Conservation (phyloP, 2,888 invertebrate species). For the Sinelater perroti region DNA sequence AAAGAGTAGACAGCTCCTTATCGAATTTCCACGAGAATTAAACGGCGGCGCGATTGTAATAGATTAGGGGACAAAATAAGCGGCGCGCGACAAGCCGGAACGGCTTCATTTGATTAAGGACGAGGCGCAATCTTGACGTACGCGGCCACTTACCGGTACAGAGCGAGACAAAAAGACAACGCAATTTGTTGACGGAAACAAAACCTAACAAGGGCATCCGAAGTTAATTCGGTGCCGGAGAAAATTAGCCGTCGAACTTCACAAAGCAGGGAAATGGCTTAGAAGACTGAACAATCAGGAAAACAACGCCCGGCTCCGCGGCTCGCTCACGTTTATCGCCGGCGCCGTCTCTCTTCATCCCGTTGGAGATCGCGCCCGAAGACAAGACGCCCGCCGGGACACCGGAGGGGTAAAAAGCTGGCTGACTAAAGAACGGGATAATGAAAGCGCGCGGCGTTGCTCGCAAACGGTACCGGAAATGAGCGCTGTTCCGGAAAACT, state of each 20-base stretch:
- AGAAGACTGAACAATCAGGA: slow-evolving; percentile 47
- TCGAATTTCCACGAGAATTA: too few relatives aligned
- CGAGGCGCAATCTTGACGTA: neutral
- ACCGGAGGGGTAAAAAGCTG: slow-evolving; percentile 40
- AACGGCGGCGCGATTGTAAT: too few relatives aligned
- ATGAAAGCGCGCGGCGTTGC: slow-evolving; percentile 45
- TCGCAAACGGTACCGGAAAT: slow-evolving; percentile 48
- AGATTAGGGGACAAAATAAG: too few relatives aligned
- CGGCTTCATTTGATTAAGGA: neutral
- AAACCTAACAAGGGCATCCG: slow-evolving; percentile 45
- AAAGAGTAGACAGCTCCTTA: too few relatives aligned
- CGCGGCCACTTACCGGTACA: slow-evolving; percentile 2
- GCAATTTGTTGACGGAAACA: slow-evolving; percentile 48
- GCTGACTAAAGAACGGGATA: slow-evolving; percentile 43
- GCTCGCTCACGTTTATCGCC: slow-evolving; percentile 32
- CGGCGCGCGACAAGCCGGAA: slow-evolving; percentile 2
- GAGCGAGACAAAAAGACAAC: slow-evolving; percentile 38
- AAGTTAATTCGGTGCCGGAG: slow-evolving; percentile 47
- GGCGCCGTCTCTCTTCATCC: slow-evolving; percentile 33
- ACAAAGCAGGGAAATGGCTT: slow-evolving; percentile 47
- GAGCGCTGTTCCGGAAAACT: slow-evolving; percentile 48
- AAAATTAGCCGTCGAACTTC: slow-evolving; percentile 48
- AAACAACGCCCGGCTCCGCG: slow-evolving; percentile 39
- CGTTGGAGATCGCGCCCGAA: slow-evolving; percentile 11
- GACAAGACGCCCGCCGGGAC: slow-evolving; percentile 29